phyloP scores from a whole-genome alignment of 2,113 vertebrate species.

The Buteo buteo region DNA sequence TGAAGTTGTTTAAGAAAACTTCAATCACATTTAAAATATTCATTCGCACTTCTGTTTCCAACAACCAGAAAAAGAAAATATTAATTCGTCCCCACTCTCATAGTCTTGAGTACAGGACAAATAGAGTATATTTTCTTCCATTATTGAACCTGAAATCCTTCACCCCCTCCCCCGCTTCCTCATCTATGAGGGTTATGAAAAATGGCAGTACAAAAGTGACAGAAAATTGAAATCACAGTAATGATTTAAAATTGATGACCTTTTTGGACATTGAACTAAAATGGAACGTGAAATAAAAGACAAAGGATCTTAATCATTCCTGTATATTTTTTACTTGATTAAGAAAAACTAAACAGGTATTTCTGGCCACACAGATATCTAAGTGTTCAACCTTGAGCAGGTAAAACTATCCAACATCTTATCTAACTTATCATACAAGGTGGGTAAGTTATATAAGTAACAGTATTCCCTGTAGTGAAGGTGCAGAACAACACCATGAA shows the following conservation, averaged over 20 bases:
- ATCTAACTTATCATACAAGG: neutral
- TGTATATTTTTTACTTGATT: neutral
- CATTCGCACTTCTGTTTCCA: neutral
- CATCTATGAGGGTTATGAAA: neutral
- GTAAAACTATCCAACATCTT: neutral
- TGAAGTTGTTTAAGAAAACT: neutral
- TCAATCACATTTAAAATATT: neutral
- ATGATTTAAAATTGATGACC: neutral
- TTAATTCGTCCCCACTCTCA: neutral
- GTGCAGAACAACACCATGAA: neutral
- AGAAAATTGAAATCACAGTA: neutral
- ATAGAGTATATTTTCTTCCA: neutral
- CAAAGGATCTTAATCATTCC: neutral
- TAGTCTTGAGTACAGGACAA: neutral
- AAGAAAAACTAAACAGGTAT: neutral
- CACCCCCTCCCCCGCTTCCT: accelerated
- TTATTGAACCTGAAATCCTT: neutral
- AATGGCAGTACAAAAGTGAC: neutral
- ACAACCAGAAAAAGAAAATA: neutral
- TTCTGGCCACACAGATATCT: neutral
- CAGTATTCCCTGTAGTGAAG: neutral
- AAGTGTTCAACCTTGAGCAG: neutral
- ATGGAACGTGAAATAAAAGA: neutral
- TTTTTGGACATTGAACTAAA: neutral
- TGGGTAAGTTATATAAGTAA: neutral